Base-by-base conservation (phyloP, 2,888 invertebrate species). In the Harmothoe impar region DNA sequence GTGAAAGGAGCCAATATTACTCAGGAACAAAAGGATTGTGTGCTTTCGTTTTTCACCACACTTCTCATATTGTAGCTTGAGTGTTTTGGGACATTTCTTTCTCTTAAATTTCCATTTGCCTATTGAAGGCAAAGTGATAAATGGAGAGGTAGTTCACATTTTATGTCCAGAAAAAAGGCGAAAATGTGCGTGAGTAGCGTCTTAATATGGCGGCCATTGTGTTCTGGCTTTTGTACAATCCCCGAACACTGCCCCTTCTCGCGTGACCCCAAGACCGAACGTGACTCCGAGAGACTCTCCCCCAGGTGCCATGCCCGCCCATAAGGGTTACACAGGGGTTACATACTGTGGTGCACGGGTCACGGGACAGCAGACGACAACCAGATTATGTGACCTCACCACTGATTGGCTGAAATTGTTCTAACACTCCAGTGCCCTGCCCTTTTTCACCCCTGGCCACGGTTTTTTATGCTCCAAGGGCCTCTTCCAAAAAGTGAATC, bases 391-490 rank as follows among this genome's bases (percentile, higher is more conserved):
- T 33, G 81, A 35, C 35, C 81, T 35, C 12, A 17, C 12, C 81
- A 35, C 81, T 81, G 81, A 81, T 81, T 81, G 81, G 81, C n/a
- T 43, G 35, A 81, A 81, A 81, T 33, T 43, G 81, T 81, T 43
- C n/a, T 81, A 35, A 33, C 81, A 35, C 35, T 43, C 81, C 23
- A n/a, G 23, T 35, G 43, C 15, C 81, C 43, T 43, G 33, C 23
- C 81, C 81, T 43, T 5, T 0, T 35, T 81, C 33, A 81, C 81
- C 81, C 81, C 77, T 15, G 10, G 77, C n/a, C 77, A 31, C 29
- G 3, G 17, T 25, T 25, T 29, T 62, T 77, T 25, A 77, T 31
- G 29, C 77, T 31, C 31, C 7, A 1, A 77, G n/a, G 25, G n/a
- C 3, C 43, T 43, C 5, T 43, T 43, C n/a, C 20, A 62, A 62